A percentile compares a stretch with the other conserved stretches of the same genome.
phyloP scores from a whole-genome alignment of 2,888 invertebrate species.

The Cephus runcator region DNA sequence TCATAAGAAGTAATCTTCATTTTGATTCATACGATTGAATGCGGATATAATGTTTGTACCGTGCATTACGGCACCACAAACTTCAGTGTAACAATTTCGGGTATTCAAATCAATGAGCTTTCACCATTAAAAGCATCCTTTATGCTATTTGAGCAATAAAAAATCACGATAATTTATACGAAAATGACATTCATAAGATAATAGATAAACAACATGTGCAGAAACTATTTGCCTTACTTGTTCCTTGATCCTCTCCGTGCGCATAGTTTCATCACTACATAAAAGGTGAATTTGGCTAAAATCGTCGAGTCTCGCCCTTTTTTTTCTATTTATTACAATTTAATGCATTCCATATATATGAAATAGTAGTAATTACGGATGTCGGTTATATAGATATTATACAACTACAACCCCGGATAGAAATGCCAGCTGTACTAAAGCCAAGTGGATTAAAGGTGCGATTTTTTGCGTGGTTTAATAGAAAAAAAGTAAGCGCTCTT shows the following conservation, averaged over 20 bases:
- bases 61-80: background rate
- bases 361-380: conserved; percentile 15
- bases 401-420: conserved; percentile 52
- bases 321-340: conserved; percentile 25
- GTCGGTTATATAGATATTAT: conserved; percentile 4
- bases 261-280: conserved; percentile 6
- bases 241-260: conserved; percentile 16
- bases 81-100: background rate
- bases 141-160: conserved; percentile 47
- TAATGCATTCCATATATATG: conserved; percentile 20
- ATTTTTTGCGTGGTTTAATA: conserved; percentile 69
- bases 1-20: background rate
- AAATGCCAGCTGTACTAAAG: conserved; percentile 56
- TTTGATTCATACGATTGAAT: background rate
- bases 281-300: conserved; percentile 31
- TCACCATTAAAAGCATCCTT: conserved; percentile 25
- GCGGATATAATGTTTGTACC: background rate
- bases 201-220: conserved; percentile 28
- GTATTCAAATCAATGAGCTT: background rate
- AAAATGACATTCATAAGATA: background rate
- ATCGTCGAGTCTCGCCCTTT: conserved; percentile 24
- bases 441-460: conserved; percentile 24
- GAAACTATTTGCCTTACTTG: conserved; percentile 22
- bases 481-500: conserved; percentile 88
- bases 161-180: conserved; percentile 25